A percentile compares a stretch with the other conserved stretches of the same genome.
Evolutionary conservation across 2,888 invertebrate species (phyloP).

Genomic region (Lithophane ornitopus): DNA sequence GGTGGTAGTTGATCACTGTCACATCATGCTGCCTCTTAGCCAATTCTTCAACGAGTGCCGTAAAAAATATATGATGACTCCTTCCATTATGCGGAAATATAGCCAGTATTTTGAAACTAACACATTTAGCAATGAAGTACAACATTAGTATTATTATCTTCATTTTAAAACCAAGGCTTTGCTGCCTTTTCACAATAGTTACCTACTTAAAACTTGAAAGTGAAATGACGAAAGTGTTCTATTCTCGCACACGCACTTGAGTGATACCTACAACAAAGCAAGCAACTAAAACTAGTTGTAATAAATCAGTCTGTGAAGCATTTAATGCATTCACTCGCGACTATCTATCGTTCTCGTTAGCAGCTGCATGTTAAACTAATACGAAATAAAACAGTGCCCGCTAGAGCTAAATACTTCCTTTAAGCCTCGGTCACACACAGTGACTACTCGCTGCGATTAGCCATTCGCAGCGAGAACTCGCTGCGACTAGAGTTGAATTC

Average conservation of each 20-base stretch:
- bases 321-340: conserved; percentile 9
- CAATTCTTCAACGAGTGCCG: conserved; percentile 67
- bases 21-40: conserved; percentile 76
- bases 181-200: neutral
- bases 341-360: neutral
- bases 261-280: neutral
- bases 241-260: conserved; percentile 2
- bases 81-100: conserved; percentile 74
- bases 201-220: neutral
- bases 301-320: conserved; percentile 3
- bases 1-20: conserved; percentile 53
- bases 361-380: conserved; percentile 4
- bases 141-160: conserved; percentile 39
- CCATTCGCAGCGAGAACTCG: too few relatives aligned
- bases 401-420: neutral
- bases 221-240: neutral
- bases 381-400: neutral
- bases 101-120: conserved; percentile 69
- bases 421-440: too few relatives aligned
- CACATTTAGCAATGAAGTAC: conserved; percentile 33
- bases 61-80: conserved; percentile 72
- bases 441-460: too few relatives aligned
- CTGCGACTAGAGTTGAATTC: too few relatives aligned
- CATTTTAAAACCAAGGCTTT: conserved; percentile 20
- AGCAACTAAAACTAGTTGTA: neutral